Conservation (phyloP, 2,113 vertebrate species). For the Nerophis ophidion region DNA sequence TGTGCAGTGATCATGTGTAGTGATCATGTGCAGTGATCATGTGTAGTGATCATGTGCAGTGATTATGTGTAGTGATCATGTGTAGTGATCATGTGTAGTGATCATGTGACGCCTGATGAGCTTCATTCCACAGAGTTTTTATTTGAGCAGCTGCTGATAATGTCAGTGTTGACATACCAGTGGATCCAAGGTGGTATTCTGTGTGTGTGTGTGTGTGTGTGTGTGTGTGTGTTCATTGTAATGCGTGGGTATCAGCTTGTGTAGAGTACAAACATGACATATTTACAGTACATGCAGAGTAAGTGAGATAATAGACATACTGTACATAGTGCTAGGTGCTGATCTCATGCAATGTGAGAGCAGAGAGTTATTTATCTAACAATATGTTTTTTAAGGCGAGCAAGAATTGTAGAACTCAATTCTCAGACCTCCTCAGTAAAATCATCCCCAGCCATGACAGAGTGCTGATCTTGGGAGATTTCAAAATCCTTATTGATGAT, state of each 20-base stretch:
- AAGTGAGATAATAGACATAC: slow-evolving; percentile 10
- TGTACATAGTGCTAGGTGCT: not conserved
- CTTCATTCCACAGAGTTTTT: slow-evolving; percentile 33
- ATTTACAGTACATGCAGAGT: slow-evolving; percentile 10
- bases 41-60: no score
- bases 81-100: no score
- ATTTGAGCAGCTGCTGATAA: slow-evolving; percentile 35
- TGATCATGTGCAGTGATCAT: no score
- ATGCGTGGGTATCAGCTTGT: slow-evolving; percentile 1
- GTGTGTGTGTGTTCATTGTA: slow-evolving; percentile 1
- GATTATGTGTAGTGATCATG: no score
- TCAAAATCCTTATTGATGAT: no score
- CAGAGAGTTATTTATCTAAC: no score
- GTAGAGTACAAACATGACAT: slow-evolving; percentile 4
- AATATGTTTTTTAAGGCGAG: no score
- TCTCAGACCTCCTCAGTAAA: no score
- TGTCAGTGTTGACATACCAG: slow-evolving; percentile 21
- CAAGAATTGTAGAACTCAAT: no score
- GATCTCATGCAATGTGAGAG: not conserved
- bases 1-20: no score
- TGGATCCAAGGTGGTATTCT: slow-evolving; percentile 7
- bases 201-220: not conserved
- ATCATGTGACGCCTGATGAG: slow-evolving; percentile 15
- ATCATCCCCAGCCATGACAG: no score
- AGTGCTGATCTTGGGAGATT: no score